These are phyloP conservation scores for Cebus imitator DNA, from an alignment of 2,113 vertebrate genomes.

Conservation along the genomic window DNA sequence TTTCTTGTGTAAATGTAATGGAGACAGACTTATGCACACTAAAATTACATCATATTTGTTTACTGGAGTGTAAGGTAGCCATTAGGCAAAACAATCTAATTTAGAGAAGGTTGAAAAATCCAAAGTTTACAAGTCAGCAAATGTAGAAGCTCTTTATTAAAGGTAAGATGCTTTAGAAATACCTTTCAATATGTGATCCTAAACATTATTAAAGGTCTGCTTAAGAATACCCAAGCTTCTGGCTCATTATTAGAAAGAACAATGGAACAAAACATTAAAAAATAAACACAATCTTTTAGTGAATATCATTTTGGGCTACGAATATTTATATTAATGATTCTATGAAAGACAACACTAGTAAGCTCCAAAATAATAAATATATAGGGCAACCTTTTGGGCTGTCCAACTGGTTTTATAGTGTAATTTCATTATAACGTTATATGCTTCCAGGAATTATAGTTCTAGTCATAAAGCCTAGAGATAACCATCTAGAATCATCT, in stretches of 20 bases:
- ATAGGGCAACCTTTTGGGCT: not conserved
- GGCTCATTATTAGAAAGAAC: not conserved
- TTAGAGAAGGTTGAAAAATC: slow-evolving; percentile 37
- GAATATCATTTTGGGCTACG: not conserved
- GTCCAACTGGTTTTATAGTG: not conserved
- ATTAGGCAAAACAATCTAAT: slow-evolving; percentile 49
- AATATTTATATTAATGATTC: not conserved
- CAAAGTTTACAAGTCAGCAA: slow-evolving; percentile 7
- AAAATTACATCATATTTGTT: slow-evolving; percentile 60
- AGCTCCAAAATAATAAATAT: not conserved
- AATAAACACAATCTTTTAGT: not conserved
- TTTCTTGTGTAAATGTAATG: slow-evolving; percentile 45
- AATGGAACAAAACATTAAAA: not conserved
- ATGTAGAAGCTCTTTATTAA: not conserved
- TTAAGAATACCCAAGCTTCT: not conserved
- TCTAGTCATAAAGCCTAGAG: not conserved
- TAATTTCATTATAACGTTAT: not conserved
- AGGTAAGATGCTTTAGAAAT: not conserved
- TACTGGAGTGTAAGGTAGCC: slow-evolving; percentile 51
- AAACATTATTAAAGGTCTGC: not conserved
- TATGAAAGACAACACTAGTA: not conserved
- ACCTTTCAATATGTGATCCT: not conserved
- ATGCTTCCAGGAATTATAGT: not conserved
- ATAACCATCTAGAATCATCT: not conserved
- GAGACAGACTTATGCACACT: slow-evolving; percentile 40